A percentile compares a stretch with the other conserved stretches of the same genome.
Conservation (phyloP, 2,888 invertebrate species). For the Helleia helle region DNA sequence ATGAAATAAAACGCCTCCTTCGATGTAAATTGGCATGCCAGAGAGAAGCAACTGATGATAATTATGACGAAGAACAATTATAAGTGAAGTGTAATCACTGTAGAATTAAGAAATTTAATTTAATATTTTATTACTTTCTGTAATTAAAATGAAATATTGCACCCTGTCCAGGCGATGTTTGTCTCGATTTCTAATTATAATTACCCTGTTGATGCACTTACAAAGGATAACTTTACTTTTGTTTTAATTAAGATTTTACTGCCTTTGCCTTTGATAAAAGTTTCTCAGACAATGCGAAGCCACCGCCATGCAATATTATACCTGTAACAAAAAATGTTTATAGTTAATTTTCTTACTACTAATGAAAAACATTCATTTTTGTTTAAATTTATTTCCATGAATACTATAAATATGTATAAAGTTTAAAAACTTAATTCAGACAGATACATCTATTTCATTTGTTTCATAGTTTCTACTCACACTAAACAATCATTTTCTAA, state of each 20-base stretch:
- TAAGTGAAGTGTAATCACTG: no score
- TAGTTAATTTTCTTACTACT: slow-evolving; percentile 7
- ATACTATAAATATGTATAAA: no score
- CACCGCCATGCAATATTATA: slow-evolving; percentile 11
- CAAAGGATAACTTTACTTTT: slow-evolving; percentile 8
- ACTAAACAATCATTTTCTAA: no score
- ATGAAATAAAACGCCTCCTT: no score
- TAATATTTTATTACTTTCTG: background rate
- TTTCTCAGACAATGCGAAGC: slow-evolving; percentile 10
- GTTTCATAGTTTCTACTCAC: no score
- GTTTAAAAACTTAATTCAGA: no score
- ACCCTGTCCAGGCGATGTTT: background rate
- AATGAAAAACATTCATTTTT: background rate
- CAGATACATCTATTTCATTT: no score
- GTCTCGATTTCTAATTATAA: slow-evolving; percentile 6
- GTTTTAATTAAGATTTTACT: slow-evolving; percentile 9
- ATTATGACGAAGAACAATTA: no score
- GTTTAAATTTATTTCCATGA: no score
- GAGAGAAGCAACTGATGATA: no score
- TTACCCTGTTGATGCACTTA: slow-evolving; percentile 8
- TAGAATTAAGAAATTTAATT: background rate
- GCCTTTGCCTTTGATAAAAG: slow-evolving; percentile 11
- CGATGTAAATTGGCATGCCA: no score
- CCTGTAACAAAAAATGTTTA: slow-evolving; percentile 18
- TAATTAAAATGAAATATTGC: background rate